Conservation (phyloP, 2,113 vertebrate genomes). For the Vulpes ferrilata region DNA sequence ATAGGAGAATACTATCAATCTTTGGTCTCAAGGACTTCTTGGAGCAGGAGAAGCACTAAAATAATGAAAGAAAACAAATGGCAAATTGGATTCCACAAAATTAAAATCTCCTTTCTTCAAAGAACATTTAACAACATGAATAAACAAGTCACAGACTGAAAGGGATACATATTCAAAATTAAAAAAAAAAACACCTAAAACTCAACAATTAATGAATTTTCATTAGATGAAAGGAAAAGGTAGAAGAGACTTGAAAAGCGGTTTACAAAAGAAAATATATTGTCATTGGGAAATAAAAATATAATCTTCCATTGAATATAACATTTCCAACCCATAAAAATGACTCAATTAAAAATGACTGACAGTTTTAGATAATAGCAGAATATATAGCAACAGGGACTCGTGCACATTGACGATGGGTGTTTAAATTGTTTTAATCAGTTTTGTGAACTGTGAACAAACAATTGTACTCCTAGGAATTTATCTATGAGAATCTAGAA, state of each 20-base stretch:
- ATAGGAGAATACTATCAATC: neutral
- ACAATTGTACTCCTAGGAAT: neutral
- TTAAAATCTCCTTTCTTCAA: neutral
- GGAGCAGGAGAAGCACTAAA: neutral
- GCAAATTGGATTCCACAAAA: neutral
- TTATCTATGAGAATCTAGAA: neutral
- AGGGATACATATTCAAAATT: neutral
- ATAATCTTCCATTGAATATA: neutral
- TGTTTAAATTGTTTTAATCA: neutral
- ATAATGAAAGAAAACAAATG: neutral
- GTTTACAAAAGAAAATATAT: neutral
- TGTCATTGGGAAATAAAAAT: neutral
- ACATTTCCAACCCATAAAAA: neutral
- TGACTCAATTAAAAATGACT: neutral
- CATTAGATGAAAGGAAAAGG: neutral
- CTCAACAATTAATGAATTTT: neutral
- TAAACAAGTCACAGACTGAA: neutral
- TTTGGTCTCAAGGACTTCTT: neutral
- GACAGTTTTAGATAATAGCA: neutral
- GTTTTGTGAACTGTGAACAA: neutral
- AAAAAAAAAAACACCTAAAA: too few relatives aligned
- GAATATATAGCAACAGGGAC: neutral
- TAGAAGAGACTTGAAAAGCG: neutral
- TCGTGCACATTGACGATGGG: neutral
- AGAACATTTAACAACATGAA: neutral